Conservation (phyloP, 2,113 vertebrate species). For the Serinus canaria region DNA sequence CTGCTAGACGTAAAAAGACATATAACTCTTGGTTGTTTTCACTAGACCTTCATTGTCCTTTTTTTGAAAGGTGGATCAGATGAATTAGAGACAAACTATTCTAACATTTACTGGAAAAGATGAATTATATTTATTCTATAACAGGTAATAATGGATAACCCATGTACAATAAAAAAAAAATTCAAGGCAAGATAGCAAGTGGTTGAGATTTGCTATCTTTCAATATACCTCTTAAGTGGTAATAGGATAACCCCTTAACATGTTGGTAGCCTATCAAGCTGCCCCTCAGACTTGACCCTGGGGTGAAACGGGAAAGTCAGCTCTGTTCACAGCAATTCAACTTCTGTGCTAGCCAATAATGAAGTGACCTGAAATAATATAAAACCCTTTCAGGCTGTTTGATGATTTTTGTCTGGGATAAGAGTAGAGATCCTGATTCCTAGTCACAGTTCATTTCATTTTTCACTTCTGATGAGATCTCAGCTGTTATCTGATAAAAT, state of each 20-base stretch:
- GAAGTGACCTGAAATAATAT: slow-evolving; percentile 99
- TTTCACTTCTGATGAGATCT: slow-evolving; percentile 99
- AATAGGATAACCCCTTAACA: slow-evolving; percentile 99
- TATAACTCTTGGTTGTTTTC: slow-evolving; percentile 18
- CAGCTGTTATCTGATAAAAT: slow-evolving; percentile 99
- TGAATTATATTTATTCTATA: slow-evolving; percentile 89
- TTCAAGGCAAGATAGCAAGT: slow-evolving; percentile 82
- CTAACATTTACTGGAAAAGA: slow-evolving; percentile 80
- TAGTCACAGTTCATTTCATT: slow-evolving; percentile 99
- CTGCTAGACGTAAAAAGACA: not conserved
- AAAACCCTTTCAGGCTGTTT: slow-evolving; percentile 93
- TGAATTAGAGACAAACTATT: slow-evolving; percentile 75
- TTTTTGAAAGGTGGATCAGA: slow-evolving; percentile 63
- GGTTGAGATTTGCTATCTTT: slow-evolving; percentile 96
- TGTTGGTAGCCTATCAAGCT: slow-evolving; percentile 96
- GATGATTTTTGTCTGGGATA: slow-evolving; percentile 99
- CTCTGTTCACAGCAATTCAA: slow-evolving; percentile 95
- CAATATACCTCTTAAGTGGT: slow-evolving; percentile 97
- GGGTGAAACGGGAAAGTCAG: slow-evolving; percentile 92
- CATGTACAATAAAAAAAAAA: slow-evolving; percentile 83
- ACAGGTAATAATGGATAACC: slow-evolving; percentile 89
- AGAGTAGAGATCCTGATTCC: slow-evolving; percentile 98
- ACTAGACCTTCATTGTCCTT: slow-evolving; percentile 54
- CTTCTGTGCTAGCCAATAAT: slow-evolving; percentile 92
- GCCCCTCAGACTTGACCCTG: slow-evolving; percentile 97